Percentiles rank a stretch among this genome's conserved stretches.
Evolutionary conservation across 2,113 vertebrate species (phyloP).

Genomic region (Beaufortia kweichowensis): DNA sequence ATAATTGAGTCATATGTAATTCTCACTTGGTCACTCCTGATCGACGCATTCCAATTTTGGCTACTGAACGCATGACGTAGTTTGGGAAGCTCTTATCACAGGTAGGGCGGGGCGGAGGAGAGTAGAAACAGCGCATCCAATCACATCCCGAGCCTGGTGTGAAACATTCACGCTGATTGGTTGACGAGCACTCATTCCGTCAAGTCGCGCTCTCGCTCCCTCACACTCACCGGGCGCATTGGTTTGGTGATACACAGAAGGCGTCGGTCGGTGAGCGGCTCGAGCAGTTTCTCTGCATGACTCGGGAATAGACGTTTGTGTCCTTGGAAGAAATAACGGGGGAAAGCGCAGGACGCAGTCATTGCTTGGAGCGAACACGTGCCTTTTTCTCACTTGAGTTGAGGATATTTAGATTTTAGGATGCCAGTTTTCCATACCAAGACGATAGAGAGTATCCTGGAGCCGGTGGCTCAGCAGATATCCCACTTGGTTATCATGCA

Average conservation of each 20-base stretch:
- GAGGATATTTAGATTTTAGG: slow-evolving; percentile 71
- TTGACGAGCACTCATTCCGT: slow-evolving; percentile 68
- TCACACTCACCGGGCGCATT: slow-evolving; percentile 62
- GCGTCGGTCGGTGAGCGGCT: slow-evolving; percentile 54
- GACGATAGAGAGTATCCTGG: slow-evolving; percentile 98
- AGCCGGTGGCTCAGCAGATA: slow-evolving; percentile 99
- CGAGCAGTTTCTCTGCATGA: slow-evolving; percentile 55
- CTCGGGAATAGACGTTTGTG: slow-evolving; percentile 52
- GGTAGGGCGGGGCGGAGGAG: slow-evolving; percentile 44
- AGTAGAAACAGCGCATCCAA: slow-evolving; percentile 58
- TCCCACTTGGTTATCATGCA: slow-evolving; percentile 99
- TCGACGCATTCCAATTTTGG: slow-evolving; percentile 67
- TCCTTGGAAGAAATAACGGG: slow-evolving; percentile 49
- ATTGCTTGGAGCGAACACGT: slow-evolving; percentile 54
- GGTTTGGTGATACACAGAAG: slow-evolving; percentile 53
- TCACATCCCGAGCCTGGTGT: slow-evolving; percentile 59
- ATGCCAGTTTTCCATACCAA: slow-evolving; percentile 99
- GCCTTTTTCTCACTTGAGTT: slow-evolving; percentile 63
- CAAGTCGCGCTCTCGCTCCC: slow-evolving; percentile 69
- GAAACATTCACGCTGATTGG: slow-evolving; percentile 67
- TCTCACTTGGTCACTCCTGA: slow-evolving; percentile 57
- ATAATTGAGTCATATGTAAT: slow-evolving; percentile 27
- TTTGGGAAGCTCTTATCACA: slow-evolving; percentile 60
- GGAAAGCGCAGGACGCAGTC: slow-evolving; percentile 47
- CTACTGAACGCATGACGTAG: slow-evolving; percentile 71